A percentile compares a stretch with the other conserved stretches of the same genome.
Evolutionary conservation across 2,113 vertebrate species (phyloP).

Genomic region (Synchiropus splendidus): DNA sequence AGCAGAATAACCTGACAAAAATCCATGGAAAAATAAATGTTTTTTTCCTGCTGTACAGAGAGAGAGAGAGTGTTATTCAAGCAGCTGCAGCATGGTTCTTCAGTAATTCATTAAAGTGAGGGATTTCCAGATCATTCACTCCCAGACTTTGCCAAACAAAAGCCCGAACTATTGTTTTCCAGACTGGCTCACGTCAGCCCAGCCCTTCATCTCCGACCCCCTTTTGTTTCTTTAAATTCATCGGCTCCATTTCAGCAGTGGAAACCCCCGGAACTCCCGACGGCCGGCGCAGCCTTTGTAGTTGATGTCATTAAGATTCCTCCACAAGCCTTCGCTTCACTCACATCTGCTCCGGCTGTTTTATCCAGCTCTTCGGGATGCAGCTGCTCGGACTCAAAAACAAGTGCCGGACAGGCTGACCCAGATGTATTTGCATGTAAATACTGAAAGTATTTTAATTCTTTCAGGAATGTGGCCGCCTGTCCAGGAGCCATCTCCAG

Average conservation of each 20-base stretch:
- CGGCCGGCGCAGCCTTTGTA: neutral
- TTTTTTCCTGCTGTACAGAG: too few relatives aligned
- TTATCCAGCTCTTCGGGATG: neutral
- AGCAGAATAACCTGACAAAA: too few relatives aligned
- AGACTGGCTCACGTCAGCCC: too few relatives aligned
- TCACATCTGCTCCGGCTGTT: neutral
- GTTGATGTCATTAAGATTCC: constrained; percentile 1
- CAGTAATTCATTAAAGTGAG: too few relatives aligned
- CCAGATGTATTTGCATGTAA: constrained; percentile 8
- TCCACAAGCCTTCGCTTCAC: neutral
- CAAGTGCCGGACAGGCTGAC: neutral
- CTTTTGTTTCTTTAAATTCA: too few relatives aligned
- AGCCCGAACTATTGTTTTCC: too few relatives aligned
- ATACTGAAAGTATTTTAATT: constrained; percentile 6
- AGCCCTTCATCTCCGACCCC: too few relatives aligned
- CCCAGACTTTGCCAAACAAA: too few relatives aligned
- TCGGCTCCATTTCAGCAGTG: neutral
- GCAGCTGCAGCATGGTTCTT: too few relatives aligned
- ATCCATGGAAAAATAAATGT: too few relatives aligned
- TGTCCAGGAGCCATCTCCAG: constrained; percentile 3
- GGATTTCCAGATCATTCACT: too few relatives aligned
- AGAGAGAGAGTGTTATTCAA: too few relatives aligned
- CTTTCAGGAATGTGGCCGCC: constrained; percentile 13
- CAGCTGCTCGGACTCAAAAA: neutral
- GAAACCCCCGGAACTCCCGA: constrained; percentile 1